Evolutionary conservation across 64 coral and sea anemone genomes (phyloP).

Genomic region (Acropora tenuis): DNA sequence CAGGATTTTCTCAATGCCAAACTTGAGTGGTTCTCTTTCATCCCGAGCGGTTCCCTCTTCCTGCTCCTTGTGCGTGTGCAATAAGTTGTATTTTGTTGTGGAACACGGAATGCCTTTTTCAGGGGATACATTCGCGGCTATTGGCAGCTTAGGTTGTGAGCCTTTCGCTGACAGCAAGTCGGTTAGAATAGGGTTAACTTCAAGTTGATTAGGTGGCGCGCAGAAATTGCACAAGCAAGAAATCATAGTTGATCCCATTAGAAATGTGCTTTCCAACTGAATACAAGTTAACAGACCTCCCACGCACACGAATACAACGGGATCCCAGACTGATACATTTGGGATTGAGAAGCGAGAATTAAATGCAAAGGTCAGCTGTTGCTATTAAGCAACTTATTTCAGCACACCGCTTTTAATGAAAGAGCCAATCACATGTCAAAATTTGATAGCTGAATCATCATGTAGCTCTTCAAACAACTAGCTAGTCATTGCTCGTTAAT

Average conservation of each 20-base stretch:
- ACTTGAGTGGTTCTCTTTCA: not conserved
- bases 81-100: not conserved
- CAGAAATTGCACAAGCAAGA: conserved; percentile 20
- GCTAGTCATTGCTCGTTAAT: not conserved
- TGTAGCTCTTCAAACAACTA: not conserved
- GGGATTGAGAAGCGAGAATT: not conserved
- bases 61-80: not conserved
- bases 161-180: not conserved
- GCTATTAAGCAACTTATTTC: conserved; percentile 9
- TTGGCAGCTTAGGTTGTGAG: not conserved
- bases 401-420: not conserved
- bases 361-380: conserved; percentile 2
- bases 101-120: not conserved
- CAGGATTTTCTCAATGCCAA: conserved; percentile 26
- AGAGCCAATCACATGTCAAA: not conserved
- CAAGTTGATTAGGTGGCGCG: not conserved
- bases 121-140: not conserved
- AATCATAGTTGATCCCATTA: not conserved
- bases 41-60: not conserved
- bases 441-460: not conserved
- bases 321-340: not conserved
- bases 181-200: not conserved
- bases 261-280: not conserved
- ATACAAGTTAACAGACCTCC: conserved; percentile 10
- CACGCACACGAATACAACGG: not conserved